Evolutionary conservation across 1,140 invertebrate species (phyloP), one percentile per base, ranked within the genome.

Genomic region (Palaemon carinicauda): DNA sequence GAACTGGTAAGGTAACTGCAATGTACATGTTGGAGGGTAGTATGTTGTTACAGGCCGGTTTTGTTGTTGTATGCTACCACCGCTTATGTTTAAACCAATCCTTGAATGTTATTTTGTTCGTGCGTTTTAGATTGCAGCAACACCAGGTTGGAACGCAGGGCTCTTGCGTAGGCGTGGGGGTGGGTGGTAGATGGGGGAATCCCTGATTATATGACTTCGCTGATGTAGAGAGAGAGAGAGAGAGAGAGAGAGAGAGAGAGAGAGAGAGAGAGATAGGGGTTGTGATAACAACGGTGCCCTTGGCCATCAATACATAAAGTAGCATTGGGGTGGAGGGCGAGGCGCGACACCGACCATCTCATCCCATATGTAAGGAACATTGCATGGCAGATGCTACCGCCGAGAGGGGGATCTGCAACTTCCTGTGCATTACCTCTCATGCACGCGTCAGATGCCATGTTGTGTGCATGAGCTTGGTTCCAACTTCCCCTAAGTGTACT

Each of bases 281-380:
- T 17, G n/a, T n/a, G 24, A n/a, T 51, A 0, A 33, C 21, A 29
- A n/a, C 21, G 51, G 27, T 75, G 51, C 73, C 41, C 51, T 21
- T 50, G 51, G 73, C 29, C 15, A 75, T 50, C 73, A 75, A 84
- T 84, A 74, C 41, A 56, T 84, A 84, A 84, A 41, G 69, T 53
- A 53, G 73, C 33, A 73, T 73, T 65, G 80, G 60, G 54, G 71
- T 52, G 15, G 29, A 31, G 24, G 17, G 79, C 12, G n/a, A 29
- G 31, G 53, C 51, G 52, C 56, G 82, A 84, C 82, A 84, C 82
- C 33, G 82, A 24, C 82, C 41, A 21, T 74, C 82, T 84, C 82
- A 84, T 84, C 82, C 82, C 82, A 78, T 84, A 84, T 84, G 82
- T 84, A 84, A 84, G 82, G 82, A 53, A 84, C 82, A 84, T 74